A percentile compares a stretch with the other conserved stretches of the same genome.
Conservation (phyloP, 2,888 invertebrate genomes). For the Nasonia oneida region DNA sequence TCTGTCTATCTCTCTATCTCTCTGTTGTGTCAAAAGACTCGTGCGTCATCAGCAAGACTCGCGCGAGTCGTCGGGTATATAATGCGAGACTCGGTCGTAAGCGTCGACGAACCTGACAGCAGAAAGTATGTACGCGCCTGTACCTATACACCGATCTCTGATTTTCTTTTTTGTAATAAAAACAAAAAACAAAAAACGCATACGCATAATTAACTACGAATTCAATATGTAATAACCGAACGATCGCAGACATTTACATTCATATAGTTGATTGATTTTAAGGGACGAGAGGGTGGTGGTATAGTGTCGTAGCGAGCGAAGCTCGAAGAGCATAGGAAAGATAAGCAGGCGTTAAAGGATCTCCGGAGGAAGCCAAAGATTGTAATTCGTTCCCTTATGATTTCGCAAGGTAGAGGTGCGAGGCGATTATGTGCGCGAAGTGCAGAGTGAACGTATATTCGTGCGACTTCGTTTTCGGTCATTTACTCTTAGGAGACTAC, state of each 20-base stretch:
- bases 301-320: not conserved
- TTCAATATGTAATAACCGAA: slow-evolving; percentile 25
- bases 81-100: slow-evolving; percentile 8
- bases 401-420: slow-evolving; percentile 9
- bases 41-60: slow-evolving; percentile 5
- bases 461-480: slow-evolving; percentile 55
- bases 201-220: slow-evolving; percentile 39
- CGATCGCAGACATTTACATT: slow-evolving; percentile 39
- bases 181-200: not conserved
- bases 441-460: slow-evolving; percentile 44
- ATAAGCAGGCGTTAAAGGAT: slow-evolving; percentile 14
- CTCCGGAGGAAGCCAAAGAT: slow-evolving; percentile 59
- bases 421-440: slow-evolving; percentile 30
- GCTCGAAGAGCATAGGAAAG: not conserved
- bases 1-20: slow-evolving; percentile 1
- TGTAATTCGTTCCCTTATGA: slow-evolving; percentile 29
- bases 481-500: slow-evolving; percentile 59
- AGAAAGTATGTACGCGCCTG: slow-evolving; percentile 2
- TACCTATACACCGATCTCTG: not conserved
- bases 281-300: not conserved
- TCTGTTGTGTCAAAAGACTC: slow-evolving; percentile 10
- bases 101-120: not conserved
- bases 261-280: not conserved
- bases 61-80: not conserved
- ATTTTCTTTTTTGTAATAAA: slow-evolving; percentile 23